Conservation (phyloP, 2,113 vertebrate genomes). For the Tetraodon nigroviridis region DNA sequence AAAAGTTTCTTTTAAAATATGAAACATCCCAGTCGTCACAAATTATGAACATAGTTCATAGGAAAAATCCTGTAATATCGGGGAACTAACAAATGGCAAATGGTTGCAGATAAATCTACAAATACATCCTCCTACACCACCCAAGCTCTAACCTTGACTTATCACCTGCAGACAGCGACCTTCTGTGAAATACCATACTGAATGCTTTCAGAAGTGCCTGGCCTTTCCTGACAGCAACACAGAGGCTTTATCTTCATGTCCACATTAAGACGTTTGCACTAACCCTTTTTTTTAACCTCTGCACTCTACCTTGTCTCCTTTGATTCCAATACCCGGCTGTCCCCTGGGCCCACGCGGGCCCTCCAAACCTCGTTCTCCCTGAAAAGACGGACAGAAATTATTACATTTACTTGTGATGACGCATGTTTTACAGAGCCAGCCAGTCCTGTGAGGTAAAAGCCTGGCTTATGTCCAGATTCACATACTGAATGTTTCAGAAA, state of each 20-base stretch:
- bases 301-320: constrained; percentile 84
- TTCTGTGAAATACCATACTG: constrained; percentile 33
- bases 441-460: too few species aligned
- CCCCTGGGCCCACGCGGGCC: constrained; percentile 80
- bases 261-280: constrained; percentile 39
- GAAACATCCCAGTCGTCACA: background rate
- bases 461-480: too few species aligned
- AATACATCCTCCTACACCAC: constrained; percentile 34
- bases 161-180: constrained; percentile 32
- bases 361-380: constrained; percentile 84
- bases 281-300: constrained; percentile 55
- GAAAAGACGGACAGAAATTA: constrained; percentile 34
- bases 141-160: constrained; percentile 23
- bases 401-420: constrained; percentile 2
- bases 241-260: constrained; percentile 19
- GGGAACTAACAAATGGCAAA: constrained; percentile 10
- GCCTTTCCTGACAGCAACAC: constrained; percentile 21
- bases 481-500: too few species aligned
- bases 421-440: too few species aligned
- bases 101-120: constrained; percentile 7
- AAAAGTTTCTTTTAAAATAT: background rate
- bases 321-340: constrained; percentile 75
- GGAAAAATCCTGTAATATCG: background rate
- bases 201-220: constrained; percentile 26
- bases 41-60: background rate